Evolutionary conservation across 2,888 invertebrate genomes (phyloP), one percentile per base, ranked within the genome.

Genomic region (Apodemia mormo): DNA sequence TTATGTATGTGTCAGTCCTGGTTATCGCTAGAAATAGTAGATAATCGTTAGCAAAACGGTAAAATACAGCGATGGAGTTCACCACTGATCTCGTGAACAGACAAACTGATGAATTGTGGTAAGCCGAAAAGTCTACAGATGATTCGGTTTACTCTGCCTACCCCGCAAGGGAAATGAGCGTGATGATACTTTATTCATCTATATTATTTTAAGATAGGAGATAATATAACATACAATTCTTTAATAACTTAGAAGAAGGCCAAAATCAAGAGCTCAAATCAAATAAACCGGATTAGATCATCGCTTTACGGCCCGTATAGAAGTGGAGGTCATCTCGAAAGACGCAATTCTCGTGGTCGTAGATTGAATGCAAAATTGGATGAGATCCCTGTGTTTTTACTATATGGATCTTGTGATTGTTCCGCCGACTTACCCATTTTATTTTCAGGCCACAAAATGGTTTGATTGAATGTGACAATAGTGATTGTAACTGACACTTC

Each of bases 311-410:
- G 85, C 88, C 73, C 66, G 84, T 85, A 84, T 85, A 84, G 88
- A 90, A 90, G 87, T 88, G 90, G 87, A 90, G 92, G 92, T 90
- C 91, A 92, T 92, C 92, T 92, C 86, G 82, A 82, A 88, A 87
- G 89, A 86, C 90, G 90, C 91, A 85, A 92, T 92, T 90, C 90
- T 86, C 87, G 88, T 82, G 90, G 88, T 89, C 90, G 91, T 90
- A 92, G 91, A 92, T 92, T 92, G 91, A 91, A 92, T 92, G 92
- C 91, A 92, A 91, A 92, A 92, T 92, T 92, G 92, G 92, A 92
- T 89, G 92, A 91, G 89, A 87, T 87, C 88, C 87, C 83, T 87
- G 86, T 87, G 89, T 89, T 90, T 90, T 90, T 90, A 90, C 87
- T 89, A 86, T 90, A 86, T 87, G 86, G 85, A 84, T 84, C 85